These are phyloP conservation scores for Chaetogeoica ovagalla DNA, from an alignment of 2,888 invertebrate species.

Conservation along the genomic window DNA sequence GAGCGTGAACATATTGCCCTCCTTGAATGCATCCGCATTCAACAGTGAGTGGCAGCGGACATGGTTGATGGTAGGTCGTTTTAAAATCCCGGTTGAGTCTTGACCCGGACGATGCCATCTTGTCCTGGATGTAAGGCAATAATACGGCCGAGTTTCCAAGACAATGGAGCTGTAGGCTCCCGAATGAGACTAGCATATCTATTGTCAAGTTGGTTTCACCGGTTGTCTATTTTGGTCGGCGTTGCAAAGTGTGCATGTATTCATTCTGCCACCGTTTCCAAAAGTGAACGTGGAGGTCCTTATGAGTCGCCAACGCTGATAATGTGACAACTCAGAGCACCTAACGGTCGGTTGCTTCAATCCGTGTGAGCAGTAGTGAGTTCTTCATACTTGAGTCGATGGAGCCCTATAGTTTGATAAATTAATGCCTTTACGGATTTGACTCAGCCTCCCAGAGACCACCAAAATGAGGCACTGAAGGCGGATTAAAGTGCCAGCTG, in stretches of 20 bases:
- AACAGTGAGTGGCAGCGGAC: neutral
- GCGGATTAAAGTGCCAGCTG: neutral
- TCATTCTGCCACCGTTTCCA: conserved; percentile 56
- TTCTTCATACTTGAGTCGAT: neutral
- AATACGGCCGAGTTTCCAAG: conserved; percentile 57
- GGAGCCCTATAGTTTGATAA: neutral
- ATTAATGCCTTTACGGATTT: too few species aligned
- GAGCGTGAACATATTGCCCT: neutral
- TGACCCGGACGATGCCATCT: conserved; percentile 57
- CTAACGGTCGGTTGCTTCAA: neutral
- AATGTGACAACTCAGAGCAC: neutral
- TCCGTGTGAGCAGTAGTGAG: neutral
- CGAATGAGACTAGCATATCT: conserved; percentile 56
- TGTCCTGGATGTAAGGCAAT: conserved; percentile 55
- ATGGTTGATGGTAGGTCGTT: neutral
- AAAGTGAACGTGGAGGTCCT: conserved; percentile 23
- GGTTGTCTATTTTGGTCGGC: conserved; percentile 47
- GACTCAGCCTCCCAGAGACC: too few species aligned
- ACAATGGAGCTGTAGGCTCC: conserved; percentile 55
- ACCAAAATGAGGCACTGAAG: neutral
- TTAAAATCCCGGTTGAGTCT: conserved; percentile 34
- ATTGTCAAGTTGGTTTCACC: neutral
- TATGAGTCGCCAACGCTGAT: neutral
- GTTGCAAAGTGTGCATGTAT: conserved; percentile 55
- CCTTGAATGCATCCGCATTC: conserved; percentile 11